phyloP scores from a whole-genome alignment of 1,140 invertebrate species.

The Zaprionus gabonicus region DNA sequence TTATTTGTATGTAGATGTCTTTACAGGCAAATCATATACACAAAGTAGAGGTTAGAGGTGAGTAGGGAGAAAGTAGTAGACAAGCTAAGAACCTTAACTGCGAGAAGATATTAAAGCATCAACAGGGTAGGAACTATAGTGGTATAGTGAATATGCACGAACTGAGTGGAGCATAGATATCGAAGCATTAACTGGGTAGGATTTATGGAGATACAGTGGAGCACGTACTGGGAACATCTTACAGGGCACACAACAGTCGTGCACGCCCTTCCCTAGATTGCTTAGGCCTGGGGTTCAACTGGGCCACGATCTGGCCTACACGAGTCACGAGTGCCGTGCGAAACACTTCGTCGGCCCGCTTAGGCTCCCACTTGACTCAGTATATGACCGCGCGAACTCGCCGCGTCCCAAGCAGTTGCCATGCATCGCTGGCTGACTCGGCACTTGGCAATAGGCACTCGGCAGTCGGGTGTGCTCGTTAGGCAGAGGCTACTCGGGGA shows the following conservation, averaged over 20 bases:
- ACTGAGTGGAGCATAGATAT: background rate
- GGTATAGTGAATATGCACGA: no score
- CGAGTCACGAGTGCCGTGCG: conserved; percentile 37
- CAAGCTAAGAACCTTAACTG: no score
- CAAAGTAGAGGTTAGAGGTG: no score
- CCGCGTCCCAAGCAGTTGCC: conserved; percentile 41
- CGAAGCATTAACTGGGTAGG: background rate
- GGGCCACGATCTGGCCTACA: background rate
- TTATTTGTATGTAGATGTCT: no score
- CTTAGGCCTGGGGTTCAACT: background rate
- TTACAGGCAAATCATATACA: no score
- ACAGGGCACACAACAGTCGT: background rate
- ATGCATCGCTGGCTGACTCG: conserved; percentile 65
- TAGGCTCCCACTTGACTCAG: conserved; percentile 29
- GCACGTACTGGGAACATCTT: background rate
- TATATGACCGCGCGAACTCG: conserved; percentile 38
- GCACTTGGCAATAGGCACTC: conserved; percentile 1
- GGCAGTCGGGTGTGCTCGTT: background rate
- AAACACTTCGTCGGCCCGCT: conserved; percentile 11
- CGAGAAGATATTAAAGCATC: background rate
- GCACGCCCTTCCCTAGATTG: background rate
- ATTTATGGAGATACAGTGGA: no score
- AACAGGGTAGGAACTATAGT: no score
- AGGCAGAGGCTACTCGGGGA: background rate
- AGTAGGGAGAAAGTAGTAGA: no score